phyloP scores from a whole-genome alignment of 2,888 invertebrate species.

The Phyllotreta cruciferae region DNA sequence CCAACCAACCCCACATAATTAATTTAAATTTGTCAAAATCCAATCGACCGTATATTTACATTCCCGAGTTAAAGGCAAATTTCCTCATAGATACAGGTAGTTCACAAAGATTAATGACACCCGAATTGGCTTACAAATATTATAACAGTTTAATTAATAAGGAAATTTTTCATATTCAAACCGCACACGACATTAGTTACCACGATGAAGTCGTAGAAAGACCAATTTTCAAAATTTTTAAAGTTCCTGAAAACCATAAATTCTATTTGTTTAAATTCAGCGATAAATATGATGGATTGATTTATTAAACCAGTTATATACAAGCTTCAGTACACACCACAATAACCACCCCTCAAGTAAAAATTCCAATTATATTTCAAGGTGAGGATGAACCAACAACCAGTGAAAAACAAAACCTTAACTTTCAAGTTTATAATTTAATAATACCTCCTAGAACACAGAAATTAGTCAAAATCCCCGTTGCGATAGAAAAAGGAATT shows the following conservation, averaged over 20 bases:
- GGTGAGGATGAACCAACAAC: no score
- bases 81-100: not conserved
- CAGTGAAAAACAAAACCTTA: no score
- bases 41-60: not conserved
- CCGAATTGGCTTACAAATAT: not conserved
- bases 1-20: no score
- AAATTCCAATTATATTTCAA: no score
- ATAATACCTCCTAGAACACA: constrained; percentile 1
- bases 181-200: constrained; percentile 3
- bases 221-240: constrained; percentile 7
- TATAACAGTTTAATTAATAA: not conserved
- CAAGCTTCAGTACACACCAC: not conserved
- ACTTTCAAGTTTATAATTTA: no score
- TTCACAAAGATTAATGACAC: not conserved
- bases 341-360: no score
- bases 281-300: not conserved
- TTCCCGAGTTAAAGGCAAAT: constrained; percentile 1
- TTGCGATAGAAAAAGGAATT: constrained; percentile 1
- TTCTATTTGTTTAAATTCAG: not conserved
- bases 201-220: constrained; percentile 2
- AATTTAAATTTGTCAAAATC: no score
- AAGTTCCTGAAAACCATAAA: not conserved
- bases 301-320: not conserved
- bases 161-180: not conserved
- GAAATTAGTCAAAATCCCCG: constrained; percentile 1